These are phyloP conservation scores for Nomada lathburiana DNA, from an alignment of 2,888 invertebrate genomes.

Conservation along the genomic window DNA sequence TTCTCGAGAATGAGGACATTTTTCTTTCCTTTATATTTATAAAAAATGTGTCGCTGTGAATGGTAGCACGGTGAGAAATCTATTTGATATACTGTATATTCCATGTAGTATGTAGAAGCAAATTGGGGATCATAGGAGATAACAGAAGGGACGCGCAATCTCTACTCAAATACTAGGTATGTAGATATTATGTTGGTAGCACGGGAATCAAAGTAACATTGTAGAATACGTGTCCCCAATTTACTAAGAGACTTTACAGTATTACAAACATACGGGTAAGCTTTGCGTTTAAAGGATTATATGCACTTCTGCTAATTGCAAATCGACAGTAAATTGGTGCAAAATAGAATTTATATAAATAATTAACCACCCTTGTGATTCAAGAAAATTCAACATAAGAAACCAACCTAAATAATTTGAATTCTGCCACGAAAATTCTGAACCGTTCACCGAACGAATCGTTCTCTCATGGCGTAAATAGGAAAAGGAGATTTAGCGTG, in stretches of 20 bases:
- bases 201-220: not conserved
- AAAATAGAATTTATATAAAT: no score
- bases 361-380: no score
- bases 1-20: not conserved
- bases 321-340: no score
- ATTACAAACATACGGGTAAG: not conserved
- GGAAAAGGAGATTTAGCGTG: conserved; percentile 1
- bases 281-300: not conserved
- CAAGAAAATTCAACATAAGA: not conserved
- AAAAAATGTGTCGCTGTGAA: no score
- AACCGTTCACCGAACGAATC: not conserved
- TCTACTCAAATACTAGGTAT: not conserved
- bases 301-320: not conserved
- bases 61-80: not conserved
- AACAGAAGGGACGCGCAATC: not conserved
- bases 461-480: not conserved
- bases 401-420: not conserved
- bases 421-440: conserved; percentile 1
- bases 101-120: not conserved
- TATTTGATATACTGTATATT: not conserved
- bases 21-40: not conserved
- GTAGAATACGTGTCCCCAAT: not conserved
- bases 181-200: not conserved
- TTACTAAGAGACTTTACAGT: not conserved
- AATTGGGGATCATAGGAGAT: not conserved